Base-by-base conservation (phyloP, 2,888 invertebrate species). In the Heliconius sara region DNA sequence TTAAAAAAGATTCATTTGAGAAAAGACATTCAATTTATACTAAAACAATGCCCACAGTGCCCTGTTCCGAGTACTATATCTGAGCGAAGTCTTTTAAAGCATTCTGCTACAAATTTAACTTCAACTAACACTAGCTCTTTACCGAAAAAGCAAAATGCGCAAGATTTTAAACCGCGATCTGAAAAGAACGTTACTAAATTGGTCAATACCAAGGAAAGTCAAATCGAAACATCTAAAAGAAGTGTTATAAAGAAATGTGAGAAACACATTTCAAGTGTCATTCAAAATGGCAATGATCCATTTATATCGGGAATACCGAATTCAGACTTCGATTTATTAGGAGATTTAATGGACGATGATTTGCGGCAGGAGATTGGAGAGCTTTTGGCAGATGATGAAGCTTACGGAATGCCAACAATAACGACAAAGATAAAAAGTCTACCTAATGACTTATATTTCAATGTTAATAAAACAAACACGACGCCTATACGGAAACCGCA, bases 341-440 rank as follows among this genome's bases (percentile, higher is more conserved):
- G 93, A 81, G 95, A 95, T 88, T 88, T 93, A 80, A 94, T 93
- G 89, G 95, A 91, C 85, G 95, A 93, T 83, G 95, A 93, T 83
- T 87, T 92, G 80, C 87, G 90, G 79, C 86, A 95, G 91, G 91
- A 96, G 90, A 92, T 95, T 52, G 90, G 94, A 16, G 92, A 95
- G 87, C 83, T 94, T 79, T 90, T 91, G 85, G 91, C 92, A 83
- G 89, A 96, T 85, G 87, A 95, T 83, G 88, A 95, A 39, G 83
- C 84, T 73, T 91, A 88, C 80, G 80, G 82, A 60, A 19, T 84
- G 39, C 75, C 87, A 79, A 84, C 30, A 60, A 25, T 72, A 75
- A 27, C 76, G 77, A 52, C 77, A 82, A 67, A 89, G 88, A 85
- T 76, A 60, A 80, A 71, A 75, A 80, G 71, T 68, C 65, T 25